Conservation (phyloP, 1,140 invertebrate species). For the Frieseomelitta varia region DNA sequence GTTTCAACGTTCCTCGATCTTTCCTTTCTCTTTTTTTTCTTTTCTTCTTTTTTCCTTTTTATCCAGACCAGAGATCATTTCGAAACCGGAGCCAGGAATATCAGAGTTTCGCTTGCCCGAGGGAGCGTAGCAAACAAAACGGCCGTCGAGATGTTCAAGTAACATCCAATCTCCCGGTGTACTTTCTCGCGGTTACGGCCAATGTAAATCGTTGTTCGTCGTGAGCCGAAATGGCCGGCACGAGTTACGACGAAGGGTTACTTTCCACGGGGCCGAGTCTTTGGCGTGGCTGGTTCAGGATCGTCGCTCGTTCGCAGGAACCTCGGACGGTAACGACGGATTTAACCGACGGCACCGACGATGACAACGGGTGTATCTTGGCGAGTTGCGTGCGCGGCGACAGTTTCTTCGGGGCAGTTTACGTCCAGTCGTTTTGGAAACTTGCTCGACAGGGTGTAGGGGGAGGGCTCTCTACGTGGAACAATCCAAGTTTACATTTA, state of each 20-base stretch:
- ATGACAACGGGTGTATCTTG: not conserved
- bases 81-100: not conserved
- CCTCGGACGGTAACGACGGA: conserved; percentile 7
- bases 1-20: not conserved
- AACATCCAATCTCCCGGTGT: conserved; percentile 18
- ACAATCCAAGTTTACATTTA: not conserved
- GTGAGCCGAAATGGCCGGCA: not conserved
- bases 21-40: not conserved
- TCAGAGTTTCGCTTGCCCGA: too few relatives aligned
- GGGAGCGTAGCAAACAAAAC: not conserved
- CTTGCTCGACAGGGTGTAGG: not conserved
- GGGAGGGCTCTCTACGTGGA: not conserved
- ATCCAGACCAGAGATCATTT: not conserved
- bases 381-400: not conserved
- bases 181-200: conserved; percentile 13
- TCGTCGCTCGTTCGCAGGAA: conserved; percentile 46
- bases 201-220: conserved; percentile 30
- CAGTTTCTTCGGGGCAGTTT: conserved; percentile 21
- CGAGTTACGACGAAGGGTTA: conserved; percentile 30
- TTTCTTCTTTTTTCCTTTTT: not conserved
- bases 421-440: conserved; percentile 17
- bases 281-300: not conserved
- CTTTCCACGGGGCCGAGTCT: not conserved
- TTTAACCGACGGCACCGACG: conserved; percentile 26
- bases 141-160: not conserved